Conservation (phyloP, 2,888 invertebrate species). For the Rhaphigaster nebulosa region DNA sequence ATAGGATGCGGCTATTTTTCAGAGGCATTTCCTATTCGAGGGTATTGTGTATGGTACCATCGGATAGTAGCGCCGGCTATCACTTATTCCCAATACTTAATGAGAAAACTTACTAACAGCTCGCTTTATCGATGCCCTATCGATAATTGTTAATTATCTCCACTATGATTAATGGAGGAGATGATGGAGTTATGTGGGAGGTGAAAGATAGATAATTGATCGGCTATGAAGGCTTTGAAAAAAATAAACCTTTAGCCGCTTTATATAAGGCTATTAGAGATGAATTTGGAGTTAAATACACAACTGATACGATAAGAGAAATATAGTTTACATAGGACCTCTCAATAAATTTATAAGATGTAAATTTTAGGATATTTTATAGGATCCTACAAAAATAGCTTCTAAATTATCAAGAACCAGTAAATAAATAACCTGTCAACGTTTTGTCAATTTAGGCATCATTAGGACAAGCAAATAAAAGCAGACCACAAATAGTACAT, state of each 20-base stretch:
- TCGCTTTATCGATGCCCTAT: not conserved
- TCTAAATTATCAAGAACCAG: no score
- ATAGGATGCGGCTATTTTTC: constrained; percentile 16
- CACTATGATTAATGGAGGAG: not conserved
- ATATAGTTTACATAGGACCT: no score
- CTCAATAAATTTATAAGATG: no score
- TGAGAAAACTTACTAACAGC: constrained; percentile 1
- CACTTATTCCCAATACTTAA: not conserved
- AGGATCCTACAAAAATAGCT: no score
- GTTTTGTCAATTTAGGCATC: no score
- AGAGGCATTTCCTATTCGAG: not conserved
- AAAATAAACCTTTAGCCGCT: not conserved
- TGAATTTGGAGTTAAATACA: no score
- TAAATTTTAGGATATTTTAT: no score
- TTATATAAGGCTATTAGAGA: no score
- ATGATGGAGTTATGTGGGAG: constrained; percentile 1
- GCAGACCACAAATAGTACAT: no score
- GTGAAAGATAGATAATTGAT: not conserved
- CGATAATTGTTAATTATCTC: not conserved
- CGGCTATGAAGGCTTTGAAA: not conserved
- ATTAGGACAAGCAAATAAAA: no score
- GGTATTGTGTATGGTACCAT: not conserved
- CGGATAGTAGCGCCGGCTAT: not conserved
- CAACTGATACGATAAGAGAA: no score
- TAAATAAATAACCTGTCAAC: no score